phyloP scores from a whole-genome alignment of 2,888 invertebrate species.

The Platycheirus rosarum region DNA sequence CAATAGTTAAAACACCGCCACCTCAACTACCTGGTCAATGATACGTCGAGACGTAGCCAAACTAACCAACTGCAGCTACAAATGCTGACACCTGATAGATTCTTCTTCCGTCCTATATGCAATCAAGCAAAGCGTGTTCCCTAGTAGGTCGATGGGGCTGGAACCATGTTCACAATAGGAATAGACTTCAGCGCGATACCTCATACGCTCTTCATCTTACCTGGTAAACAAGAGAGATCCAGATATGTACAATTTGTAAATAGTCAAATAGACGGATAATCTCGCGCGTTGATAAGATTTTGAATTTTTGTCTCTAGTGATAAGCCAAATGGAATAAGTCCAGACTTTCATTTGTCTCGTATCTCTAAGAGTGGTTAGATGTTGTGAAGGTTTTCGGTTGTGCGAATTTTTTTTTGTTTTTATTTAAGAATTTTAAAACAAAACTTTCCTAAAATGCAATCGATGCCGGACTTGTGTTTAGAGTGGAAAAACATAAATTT shows the following conservation, averaged over 20 bases:
- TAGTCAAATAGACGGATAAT: slow-evolving; percentile 1
- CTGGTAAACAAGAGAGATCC: slow-evolving; percentile 26
- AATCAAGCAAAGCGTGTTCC: slow-evolving; percentile 26
- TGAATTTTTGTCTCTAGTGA: slow-evolving; percentile 27
- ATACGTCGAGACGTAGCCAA: slow-evolving; percentile 42
- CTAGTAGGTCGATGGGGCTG: slow-evolving; percentile 39
- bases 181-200: slow-evolving; percentile 33
- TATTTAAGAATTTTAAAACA: neutral
- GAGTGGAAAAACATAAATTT: slow-evolving; percentile 81
- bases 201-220: slow-evolving; percentile 28
- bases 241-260: slow-evolving; percentile 36
- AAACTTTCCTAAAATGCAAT: slow-evolving; percentile 33
- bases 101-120: slow-evolving; percentile 39
- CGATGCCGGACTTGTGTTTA: slow-evolving; percentile 77
- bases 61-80: slow-evolving; percentile 1
- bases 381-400: slow-evolving; percentile 5
- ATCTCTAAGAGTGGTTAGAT: slow-evolving; percentile 20
- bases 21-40: slow-evolving; percentile 42
- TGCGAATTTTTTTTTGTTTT: slow-evolving; percentile 11
- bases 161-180: slow-evolving; percentile 49
- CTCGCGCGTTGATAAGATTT: slow-evolving; percentile 37
- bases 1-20: slow-evolving; percentile 16
- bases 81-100: slow-evolving; percentile 59
- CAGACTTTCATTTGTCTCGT: slow-evolving; percentile 18
- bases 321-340: slow-evolving; percentile 34